Conservation (phyloP, 2,113 vertebrate genomes). For the Atrichornis clamosus region DNA sequence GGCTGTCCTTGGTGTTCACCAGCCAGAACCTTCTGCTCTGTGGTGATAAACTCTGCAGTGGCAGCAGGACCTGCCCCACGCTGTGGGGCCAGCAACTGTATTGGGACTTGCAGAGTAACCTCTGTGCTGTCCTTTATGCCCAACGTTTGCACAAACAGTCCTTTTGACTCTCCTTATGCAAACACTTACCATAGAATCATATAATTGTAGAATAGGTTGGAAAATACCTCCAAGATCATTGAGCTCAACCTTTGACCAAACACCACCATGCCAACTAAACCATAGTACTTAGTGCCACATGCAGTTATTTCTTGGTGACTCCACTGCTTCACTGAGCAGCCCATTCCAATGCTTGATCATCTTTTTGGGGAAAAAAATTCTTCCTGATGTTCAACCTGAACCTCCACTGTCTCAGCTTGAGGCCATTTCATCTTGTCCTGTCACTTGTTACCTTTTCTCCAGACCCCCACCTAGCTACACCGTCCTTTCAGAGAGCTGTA, state of each 20-base stretch:
- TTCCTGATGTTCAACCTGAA: not conserved
- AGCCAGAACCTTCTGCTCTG: not conserved
- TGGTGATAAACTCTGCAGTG: not conserved
- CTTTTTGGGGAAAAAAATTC: not conserved
- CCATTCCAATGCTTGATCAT: not conserved
- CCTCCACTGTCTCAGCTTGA: not conserved
- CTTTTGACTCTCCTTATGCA: not conserved
- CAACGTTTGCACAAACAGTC: not conserved
- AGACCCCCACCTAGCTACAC: not conserved
- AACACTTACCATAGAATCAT: not conserved
- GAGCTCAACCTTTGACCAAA: not conserved
- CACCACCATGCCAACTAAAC: rapidly evolving
- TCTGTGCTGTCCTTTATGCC: not conserved
- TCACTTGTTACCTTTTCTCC: not conserved
- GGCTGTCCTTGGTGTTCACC: not conserved
- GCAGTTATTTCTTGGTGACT: not conserved
- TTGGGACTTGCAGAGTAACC: not conserved
- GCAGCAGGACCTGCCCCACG: not conserved
- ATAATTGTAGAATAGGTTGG: not conserved
- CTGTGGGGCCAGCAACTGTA: rapidly evolving
- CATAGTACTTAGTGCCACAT: not conserved
- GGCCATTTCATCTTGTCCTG: not conserved
- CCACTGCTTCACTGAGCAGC: not conserved
- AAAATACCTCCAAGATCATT: not conserved
- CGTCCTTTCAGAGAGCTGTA: not conserved